Conservation (phyloP, 2,797 vertebrate genomes). For the Hafferia zeledoni region DNA sequence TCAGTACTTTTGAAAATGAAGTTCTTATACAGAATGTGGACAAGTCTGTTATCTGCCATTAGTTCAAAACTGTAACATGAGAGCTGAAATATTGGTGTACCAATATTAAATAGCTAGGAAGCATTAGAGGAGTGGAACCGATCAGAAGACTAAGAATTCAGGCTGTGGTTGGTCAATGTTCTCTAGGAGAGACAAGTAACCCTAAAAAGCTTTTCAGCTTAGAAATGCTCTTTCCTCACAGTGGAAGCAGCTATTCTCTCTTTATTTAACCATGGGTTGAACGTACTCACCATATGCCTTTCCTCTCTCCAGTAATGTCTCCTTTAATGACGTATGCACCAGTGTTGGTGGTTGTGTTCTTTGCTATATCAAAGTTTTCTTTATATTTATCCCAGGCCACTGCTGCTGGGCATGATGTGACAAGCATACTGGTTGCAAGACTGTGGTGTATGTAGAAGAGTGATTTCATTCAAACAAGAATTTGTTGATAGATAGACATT, state of each 20-base stretch:
- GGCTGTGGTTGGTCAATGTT: accelerated
- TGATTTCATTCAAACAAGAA: constrained; percentile 2
- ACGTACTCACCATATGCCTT: neutral
- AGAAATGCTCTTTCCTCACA: neutral
- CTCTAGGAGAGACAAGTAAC: neutral
- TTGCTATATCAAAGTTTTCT: neutral
- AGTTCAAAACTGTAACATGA: neutral
- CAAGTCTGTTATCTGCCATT: neutral
- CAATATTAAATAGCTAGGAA: neutral
- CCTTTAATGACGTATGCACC: neutral
- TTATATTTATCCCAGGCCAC: constrained; percentile 5
- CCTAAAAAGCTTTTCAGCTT: neutral
- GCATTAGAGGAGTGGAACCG: neutral
- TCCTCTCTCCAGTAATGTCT: neutral
- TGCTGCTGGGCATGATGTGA: constrained; percentile 1
- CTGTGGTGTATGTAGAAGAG: neutral
- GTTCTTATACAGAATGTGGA: neutral
- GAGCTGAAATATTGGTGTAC: neutral
- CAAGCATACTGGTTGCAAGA: neutral
- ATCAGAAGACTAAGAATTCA: neutral
- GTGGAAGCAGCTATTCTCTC: neutral
- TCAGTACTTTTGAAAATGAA: neutral
- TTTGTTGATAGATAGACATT: constrained; percentile 6
- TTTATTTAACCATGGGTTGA: neutral
- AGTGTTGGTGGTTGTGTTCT: neutral